These are phyloP conservation scores for Tribolium madens DNA, from an alignment of 1,140 invertebrate genomes.

Conservation along the genomic window DNA sequence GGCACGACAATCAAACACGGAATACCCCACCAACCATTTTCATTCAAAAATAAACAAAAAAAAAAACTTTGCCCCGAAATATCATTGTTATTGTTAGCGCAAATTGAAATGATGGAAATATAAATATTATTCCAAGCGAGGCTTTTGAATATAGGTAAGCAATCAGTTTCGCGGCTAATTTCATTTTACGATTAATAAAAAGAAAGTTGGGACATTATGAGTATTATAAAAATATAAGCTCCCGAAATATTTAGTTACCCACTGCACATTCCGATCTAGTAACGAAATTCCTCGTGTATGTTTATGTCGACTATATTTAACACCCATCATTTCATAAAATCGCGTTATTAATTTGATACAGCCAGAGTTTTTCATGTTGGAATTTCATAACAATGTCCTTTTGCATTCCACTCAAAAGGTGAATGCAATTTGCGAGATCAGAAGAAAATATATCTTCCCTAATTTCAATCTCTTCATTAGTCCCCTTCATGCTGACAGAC, in stretches of 20 bases:
- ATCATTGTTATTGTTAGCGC: constrained; percentile 32
- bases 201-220: constrained; percentile 16
- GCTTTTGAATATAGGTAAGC: constrained; percentile 21
- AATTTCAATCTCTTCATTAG: constrained; percentile 20
- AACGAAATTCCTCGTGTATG: constrained; percentile 35
- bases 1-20: background rate
- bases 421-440: background rate
- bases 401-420: background rate
- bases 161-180: constrained; percentile 24
- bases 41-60: background rate
- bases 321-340: constrained; percentile 35
- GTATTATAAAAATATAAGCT: constrained; percentile 33
- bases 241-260: constrained; percentile 23
- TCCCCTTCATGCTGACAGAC: constrained; percentile 13
- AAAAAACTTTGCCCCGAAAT: background rate
- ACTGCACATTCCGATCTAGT: constrained; percentile 26
- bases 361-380: background rate
- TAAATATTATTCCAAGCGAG: constrained; percentile 24
- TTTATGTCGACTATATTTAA: constrained; percentile 33
- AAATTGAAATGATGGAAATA: background rate
- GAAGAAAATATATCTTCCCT: background rate
- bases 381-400: background rate
- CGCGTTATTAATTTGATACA: constrained; percentile 29
- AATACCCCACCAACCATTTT: background rate
- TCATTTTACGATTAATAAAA: constrained; percentile 26